Percentiles rank a stretch among this genome's conserved stretches.
Evolutionary conservation across 2,888 invertebrate genomes (phyloP).

Genomic region (Diploptera punctata): DNA sequence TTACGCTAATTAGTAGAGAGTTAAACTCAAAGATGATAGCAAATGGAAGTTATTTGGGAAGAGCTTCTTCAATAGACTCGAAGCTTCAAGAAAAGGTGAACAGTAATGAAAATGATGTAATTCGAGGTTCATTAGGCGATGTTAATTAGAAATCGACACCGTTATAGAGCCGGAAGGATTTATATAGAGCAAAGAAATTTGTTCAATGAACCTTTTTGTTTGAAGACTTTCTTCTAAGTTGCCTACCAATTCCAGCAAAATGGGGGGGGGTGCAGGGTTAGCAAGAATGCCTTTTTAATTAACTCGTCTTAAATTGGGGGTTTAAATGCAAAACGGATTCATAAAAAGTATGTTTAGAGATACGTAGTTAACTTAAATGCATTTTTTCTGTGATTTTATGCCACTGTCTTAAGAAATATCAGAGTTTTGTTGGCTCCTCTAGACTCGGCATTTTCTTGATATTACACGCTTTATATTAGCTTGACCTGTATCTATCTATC

Average conservation of each 20-base stretch:
- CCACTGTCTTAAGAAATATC: too few species aligned
- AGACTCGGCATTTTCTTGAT: too few species aligned
- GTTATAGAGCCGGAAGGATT: conserved; percentile 42
- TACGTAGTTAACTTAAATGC: too few species aligned
- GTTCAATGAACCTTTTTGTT: conserved; percentile 33
- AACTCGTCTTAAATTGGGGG: too few species aligned
- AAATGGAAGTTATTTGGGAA: neutral
- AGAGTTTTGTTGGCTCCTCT: too few species aligned
- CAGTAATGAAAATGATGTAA: conserved; percentile 45
- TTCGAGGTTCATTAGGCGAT: conserved; percentile 50
- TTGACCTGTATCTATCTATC: too few species aligned
- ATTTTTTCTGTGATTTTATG: too few species aligned
- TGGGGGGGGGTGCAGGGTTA: conserved; percentile 9
- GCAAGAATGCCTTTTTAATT: conserved; percentile 39
- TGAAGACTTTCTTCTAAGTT: conserved; percentile 20
- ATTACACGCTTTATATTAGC: too few species aligned
- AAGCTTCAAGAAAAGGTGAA: conserved; percentile 9
- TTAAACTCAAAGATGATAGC: conserved; percentile 38
- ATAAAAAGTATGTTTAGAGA: too few species aligned
- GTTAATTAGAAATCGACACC: conserved; percentile 54
- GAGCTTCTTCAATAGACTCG: too few species aligned
- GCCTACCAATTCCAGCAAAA: too few species aligned
- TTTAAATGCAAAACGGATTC: too few species aligned
- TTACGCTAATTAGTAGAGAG: conserved; percentile 42
- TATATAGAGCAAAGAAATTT: conserved; percentile 43